These are phyloP conservation scores for Sarotherodon lohbergeri DNA, from an alignment of 2,113 vertebrate genomes.

Conservation along the genomic window DNA sequence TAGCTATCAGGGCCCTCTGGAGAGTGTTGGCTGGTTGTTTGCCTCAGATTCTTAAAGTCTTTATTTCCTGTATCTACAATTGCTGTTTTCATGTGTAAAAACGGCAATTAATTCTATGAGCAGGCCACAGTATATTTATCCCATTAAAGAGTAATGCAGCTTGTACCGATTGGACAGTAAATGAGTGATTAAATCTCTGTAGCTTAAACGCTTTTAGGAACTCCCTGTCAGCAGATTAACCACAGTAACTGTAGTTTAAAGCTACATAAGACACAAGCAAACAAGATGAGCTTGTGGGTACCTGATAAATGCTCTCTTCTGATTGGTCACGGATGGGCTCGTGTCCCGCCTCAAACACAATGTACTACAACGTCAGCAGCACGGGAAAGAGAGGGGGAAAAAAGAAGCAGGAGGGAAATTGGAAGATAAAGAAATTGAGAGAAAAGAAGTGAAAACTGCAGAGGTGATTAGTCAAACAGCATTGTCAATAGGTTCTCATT, in stretches of 20 bases:
- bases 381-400: constrained; percentile 36
- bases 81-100: constrained; percentile 1
- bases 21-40: constrained; percentile 1
- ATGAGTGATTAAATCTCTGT: background rate
- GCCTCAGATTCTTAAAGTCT: background rate
- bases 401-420: constrained; percentile 31
- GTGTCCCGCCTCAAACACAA: constrained; percentile 99
- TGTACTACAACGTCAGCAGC: constrained; percentile 93
- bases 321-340: constrained; percentile 98
- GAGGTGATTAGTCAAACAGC: constrained; percentile 69
- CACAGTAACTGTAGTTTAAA: background rate
- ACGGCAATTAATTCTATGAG: background rate
- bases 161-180: background rate
- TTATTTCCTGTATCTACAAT: background rate
- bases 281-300: constrained; percentile 72
- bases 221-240: background rate
- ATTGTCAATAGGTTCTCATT: constrained; percentile 27
- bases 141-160: background rate
- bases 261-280: constrained; percentile 39
- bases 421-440: constrained; percentile 64
- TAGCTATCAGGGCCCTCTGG: background rate
- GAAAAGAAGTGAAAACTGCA: constrained; percentile 64
- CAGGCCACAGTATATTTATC: background rate
- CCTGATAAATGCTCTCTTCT: constrained; percentile 99
- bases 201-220: background rate